These are phyloP conservation scores for Chelonia mydas DNA, from an alignment of 2,797 vertebrate species.

Conservation along the genomic window DNA sequence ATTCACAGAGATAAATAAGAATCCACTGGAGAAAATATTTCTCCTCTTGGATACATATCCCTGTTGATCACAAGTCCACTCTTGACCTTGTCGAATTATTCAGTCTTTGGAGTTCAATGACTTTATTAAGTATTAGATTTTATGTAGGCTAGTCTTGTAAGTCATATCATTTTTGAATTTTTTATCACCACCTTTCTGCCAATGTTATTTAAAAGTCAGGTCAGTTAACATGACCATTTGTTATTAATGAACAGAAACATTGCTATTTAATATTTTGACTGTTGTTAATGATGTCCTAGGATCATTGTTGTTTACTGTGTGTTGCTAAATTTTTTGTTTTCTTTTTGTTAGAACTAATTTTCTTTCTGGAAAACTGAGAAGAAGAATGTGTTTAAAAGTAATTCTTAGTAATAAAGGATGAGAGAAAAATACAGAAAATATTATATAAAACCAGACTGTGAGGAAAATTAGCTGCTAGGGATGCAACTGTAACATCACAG, in stretches of 20 bases:
- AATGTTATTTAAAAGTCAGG: slow-evolving; percentile 54
- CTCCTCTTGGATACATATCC: not conserved
- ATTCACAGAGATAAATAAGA: slow-evolving; percentile 27
- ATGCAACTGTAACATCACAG: not conserved
- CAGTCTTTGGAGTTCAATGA: slow-evolving; percentile 39
- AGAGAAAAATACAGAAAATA: not conserved
- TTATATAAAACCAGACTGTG: not conserved
- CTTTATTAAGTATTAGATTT: slow-evolving; percentile 47
- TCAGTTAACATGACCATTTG: slow-evolving; percentile 6
- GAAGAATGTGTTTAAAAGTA: not conserved
- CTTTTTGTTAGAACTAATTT: not conserved
- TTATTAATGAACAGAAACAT: not conserved
- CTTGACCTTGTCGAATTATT: slow-evolving; percentile 60
- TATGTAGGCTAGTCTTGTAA: not conserved
- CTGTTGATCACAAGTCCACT: not conserved
- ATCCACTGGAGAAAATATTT: not conserved
- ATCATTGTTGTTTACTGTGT: not conserved
- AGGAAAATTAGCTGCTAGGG: not conserved
- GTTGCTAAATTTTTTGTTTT: not conserved
- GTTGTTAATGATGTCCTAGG: not conserved
- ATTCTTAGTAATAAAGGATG: not conserved
- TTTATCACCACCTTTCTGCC: slow-evolving; percentile 49
- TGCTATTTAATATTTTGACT: slow-evolving; percentile 10
- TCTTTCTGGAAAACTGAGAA: not conserved
- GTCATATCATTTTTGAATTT: slow-evolving; percentile 44